Percentiles rank a stretch among this genome's conserved stretches.
Conservation (phyloP, 2,113 vertebrate genomes). For the Takifugu flavidus region DNA sequence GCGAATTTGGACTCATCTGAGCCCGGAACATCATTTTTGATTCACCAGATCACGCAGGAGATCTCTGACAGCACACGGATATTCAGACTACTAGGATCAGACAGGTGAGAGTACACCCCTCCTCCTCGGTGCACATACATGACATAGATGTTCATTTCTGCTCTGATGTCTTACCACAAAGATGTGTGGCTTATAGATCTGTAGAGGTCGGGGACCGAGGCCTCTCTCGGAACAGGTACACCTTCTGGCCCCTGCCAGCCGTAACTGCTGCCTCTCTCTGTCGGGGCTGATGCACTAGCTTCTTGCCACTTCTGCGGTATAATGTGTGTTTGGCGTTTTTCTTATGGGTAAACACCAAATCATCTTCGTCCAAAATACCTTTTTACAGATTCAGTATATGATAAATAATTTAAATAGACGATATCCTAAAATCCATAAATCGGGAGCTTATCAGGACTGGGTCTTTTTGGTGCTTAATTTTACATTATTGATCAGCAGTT, state of each 20-base stretch:
- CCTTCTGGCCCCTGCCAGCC: constrained; percentile 6
- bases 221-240: constrained; percentile 61
- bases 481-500: not conserved
- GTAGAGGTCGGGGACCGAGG: constrained; percentile 42
- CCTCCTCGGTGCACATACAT: constrained; percentile 2
- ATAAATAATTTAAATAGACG: not conserved
- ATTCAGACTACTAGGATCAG: constrained; percentile 97
- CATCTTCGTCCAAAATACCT: not conserved
- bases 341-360: constrained; percentile 24
- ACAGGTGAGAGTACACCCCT: constrained; percentile 80
- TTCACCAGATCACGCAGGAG: constrained; percentile 92
- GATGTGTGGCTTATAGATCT: constrained; percentile 50
- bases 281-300: constrained; percentile 23
- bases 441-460: not conserved
- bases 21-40: not conserved
- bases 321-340: not conserved
- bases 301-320: not conserved
- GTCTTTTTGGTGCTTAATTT: constrained; percentile 19
- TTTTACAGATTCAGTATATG: no score
- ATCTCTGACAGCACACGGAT: constrained; percentile 96
- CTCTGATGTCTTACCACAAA: constrained; percentile 59
- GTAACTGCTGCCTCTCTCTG: constrained; percentile 24
- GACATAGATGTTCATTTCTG: constrained; percentile 43
- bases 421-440: not conserved
- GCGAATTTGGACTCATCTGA: not conserved